Percentiles rank a stretch among this genome's conserved stretches.
Conservation (phyloP, 2,797 vertebrate genomes). For the Bovichtus diacanthus region DNA sequence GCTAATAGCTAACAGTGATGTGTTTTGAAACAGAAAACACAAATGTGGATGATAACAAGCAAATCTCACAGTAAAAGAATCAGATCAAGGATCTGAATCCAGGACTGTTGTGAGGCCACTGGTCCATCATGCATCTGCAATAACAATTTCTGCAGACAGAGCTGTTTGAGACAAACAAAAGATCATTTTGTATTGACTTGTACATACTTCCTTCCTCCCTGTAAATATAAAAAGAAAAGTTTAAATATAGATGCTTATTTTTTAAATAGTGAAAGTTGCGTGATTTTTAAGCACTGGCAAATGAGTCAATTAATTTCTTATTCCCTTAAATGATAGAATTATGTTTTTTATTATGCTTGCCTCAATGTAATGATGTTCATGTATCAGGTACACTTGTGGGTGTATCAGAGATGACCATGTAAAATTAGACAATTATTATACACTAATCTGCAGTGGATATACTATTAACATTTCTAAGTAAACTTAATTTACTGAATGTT, state of each 20-base stretch:
- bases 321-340: slow-evolving; percentile 13
- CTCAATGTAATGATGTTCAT: slow-evolving; percentile 29
- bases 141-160: slow-evolving; percentile 3
- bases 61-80: not conserved
- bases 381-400: slow-evolving; percentile 16
- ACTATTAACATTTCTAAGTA: slow-evolving; percentile 38
- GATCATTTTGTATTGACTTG: slow-evolving; percentile 45
- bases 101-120: slow-evolving; percentile 1
- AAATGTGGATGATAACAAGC: not conserved
- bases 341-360: slow-evolving; percentile 36
- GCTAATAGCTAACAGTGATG: not conserved
- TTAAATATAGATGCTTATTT: slow-evolving; percentile 45
- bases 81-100: slow-evolving; percentile 4
- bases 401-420: slow-evolving; percentile 12
- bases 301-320: slow-evolving; percentile 8
- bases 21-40: not conserved
- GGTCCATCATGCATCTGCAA: not conserved
- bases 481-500: slow-evolving; percentile 23
- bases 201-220: slow-evolving; percentile 50
- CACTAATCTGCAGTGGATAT: slow-evolving; percentile 24
- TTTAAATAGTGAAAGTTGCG: slow-evolving; percentile 7
- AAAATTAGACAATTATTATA: slow-evolving; percentile 42
- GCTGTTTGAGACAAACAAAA: slow-evolving; percentile 29
- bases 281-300: slow-evolving; percentile 19
- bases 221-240: slow-evolving; percentile 63